These are phyloP conservation scores for Peromyscus californicus DNA, from an alignment of 2,113 vertebrate species.

Conservation along the genomic window DNA sequence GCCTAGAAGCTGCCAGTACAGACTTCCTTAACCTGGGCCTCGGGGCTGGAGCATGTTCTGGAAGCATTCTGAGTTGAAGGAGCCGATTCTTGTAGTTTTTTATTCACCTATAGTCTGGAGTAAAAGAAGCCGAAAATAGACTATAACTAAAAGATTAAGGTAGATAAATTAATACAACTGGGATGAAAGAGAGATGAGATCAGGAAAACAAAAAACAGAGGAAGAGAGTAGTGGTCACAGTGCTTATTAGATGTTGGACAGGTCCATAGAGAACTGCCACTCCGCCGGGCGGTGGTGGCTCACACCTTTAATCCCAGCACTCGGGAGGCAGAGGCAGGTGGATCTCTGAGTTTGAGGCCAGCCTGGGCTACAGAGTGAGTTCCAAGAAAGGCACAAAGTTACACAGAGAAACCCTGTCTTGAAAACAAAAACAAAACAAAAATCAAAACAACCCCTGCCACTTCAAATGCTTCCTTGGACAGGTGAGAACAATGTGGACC, in stretches of 20 bases:
- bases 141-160: neutral
- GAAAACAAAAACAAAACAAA: no score
- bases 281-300: no score
- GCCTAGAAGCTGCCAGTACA: neutral
- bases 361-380: no score
- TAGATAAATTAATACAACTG: neutral
- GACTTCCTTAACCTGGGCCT: neutral
- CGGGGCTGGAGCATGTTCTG: neutral
- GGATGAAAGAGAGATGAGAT: neutral
- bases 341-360: no score
- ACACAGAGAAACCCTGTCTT: no score
- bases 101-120: neutral
- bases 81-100: neutral
- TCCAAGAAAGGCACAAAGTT: no score
- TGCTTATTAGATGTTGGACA: constrained; percentile 7
- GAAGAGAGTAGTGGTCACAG: neutral
- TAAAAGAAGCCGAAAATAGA: constrained; percentile 25
- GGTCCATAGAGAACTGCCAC: neutral
- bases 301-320: no score
- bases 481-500: neutral
- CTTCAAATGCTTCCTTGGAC: neutral
- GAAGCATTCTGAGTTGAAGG: neutral
- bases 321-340: no score
- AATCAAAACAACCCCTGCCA: neutral
- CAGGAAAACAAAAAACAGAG: neutral